Base-by-base conservation (phyloP, 2,797 vertebrate species). In the Aquila chrysaetos region DNA sequence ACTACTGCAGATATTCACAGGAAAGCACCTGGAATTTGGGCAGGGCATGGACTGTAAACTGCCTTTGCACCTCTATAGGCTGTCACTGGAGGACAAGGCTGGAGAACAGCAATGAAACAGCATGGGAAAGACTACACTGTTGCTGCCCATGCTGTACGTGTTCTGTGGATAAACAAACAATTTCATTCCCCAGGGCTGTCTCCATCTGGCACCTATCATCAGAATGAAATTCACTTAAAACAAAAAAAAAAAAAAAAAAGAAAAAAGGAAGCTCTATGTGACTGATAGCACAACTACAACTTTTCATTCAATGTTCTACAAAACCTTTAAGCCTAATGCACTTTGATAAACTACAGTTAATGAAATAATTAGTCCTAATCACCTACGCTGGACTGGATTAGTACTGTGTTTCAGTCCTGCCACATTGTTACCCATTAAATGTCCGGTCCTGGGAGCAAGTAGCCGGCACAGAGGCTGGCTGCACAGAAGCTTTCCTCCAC, bases 121-220 rank as follows among this genome's bases (percentile, higher is more conserved):
- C 83, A 73, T 33, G 87, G 96, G 94, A 67, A 90, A 95, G 91
- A 82, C 88, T 94, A 64, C 92, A 67, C 92, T 94, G 92, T 92
- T 96, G 92, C 82, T 83, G 94, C 91, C 97, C 96, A 94, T 81
- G 96, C 91, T 96, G 95, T 97, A 97, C 79, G 82, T 97, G 97
- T 96, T 96, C 92, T 97, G 96, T 96, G 97, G 95, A 79, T 97
- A 97, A 97, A 97, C 96, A 98, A 97, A 98, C 96, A 97, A 90
- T 92, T 96, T 96, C 91, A 92, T 94, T 97, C 97, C 97, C 97
- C 88, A 97, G 96, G 96, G 97, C 96, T 79, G 72, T 95, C 96
- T 97, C 97, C 98, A 98, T 98, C 97, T 98, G 97, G 97, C 95
- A 97, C 94, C 96, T 93, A 97, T 96, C 97, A 97, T 80, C 80